phyloP scores from a whole-genome alignment of 2,888 invertebrate genomes.

The Elegia similella region DNA sequence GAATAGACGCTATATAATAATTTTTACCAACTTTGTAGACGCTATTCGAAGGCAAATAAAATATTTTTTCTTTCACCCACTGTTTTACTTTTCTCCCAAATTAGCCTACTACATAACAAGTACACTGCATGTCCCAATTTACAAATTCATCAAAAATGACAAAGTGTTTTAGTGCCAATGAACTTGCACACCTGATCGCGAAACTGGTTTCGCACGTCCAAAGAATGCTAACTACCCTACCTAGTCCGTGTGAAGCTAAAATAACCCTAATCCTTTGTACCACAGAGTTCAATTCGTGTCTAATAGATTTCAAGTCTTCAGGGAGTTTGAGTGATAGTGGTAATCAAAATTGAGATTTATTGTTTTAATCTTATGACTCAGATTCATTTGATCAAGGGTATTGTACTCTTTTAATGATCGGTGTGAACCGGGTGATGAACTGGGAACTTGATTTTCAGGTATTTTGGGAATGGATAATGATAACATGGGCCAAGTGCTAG shows the following conservation, averaged over 20 bases:
- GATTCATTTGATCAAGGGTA: not conserved
- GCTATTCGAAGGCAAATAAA: too few relatives aligned
- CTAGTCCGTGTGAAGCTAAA: not conserved
- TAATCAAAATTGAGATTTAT: not conserved
- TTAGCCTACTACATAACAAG: not conserved
- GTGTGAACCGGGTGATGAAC: not conserved
- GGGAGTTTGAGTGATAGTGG: not conserved
- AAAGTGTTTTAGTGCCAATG: conserved; percentile 30
- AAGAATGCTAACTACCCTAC: conserved; percentile 31
- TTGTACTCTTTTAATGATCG: not conserved
- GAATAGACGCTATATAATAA: too few relatives aligned
- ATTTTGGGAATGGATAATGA: too few relatives aligned
- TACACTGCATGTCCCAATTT: not conserved
- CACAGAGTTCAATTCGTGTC: not conserved
- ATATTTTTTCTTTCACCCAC: too few relatives aligned
- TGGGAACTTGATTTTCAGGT: not conserved
- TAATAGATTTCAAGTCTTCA: not conserved
- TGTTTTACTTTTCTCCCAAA: too few relatives aligned
- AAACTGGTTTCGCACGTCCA: conserved; percentile 36
- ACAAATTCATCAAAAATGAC: not conserved
- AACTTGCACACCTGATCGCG: conserved; percentile 29
- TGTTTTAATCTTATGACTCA: not conserved
- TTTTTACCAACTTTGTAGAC: too few relatives aligned
- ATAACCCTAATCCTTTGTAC: not conserved
- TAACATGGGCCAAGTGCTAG: too few relatives aligned